These are phyloP conservation scores for Columbina picui DNA, from an alignment of 2,113 vertebrate species.

Conservation along the genomic window DNA sequence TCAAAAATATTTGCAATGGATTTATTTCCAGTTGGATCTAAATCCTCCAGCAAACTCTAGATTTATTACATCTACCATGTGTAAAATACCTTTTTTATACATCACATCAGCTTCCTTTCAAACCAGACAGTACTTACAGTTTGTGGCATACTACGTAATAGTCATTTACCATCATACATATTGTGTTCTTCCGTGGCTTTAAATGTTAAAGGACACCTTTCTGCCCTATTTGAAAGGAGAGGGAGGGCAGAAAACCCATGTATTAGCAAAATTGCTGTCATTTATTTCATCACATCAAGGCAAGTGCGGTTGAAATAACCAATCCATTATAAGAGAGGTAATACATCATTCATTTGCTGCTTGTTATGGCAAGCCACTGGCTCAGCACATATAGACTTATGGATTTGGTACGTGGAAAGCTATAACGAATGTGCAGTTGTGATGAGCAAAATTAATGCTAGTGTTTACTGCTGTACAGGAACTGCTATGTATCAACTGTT, in stretches of 20 bases:
- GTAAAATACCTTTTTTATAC: conserved; percentile 48
- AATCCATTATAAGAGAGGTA: conserved; percentile 23
- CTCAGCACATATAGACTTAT: neutral
- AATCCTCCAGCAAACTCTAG: conserved; percentile 19
- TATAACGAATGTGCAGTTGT: neutral
- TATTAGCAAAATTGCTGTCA: conserved; percentile 63
- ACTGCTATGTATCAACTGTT: neutral
- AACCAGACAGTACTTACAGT: conserved; percentile 38
- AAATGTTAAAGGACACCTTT: conserved; percentile 50
- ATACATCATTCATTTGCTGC: conserved; percentile 32
- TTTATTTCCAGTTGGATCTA: conserved; percentile 34
- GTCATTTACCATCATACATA: conserved; percentile 15
- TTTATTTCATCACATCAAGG: conserved; percentile 51
- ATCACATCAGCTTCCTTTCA: conserved; percentile 42
- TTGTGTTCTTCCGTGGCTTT: conserved; percentile 24
- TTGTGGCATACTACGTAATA: conserved; percentile 52
- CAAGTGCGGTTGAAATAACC: conserved; percentile 23
- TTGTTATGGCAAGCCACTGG: conserved; percentile 25
- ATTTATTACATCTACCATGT: conserved; percentile 34
- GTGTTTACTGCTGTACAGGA: neutral
- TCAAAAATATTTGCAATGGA: conserved; percentile 28
- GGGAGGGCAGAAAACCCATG: conserved; percentile 19
- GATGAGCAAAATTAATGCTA: conserved; percentile 6
- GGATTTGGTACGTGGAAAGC: neutral
- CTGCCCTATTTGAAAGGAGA: neutral